A percentile compares a stretch with the other conserved stretches of the same genome.
Evolutionary conservation across 1,140 invertebrate species (phyloP).

Genomic region (Hyphantria cunea): DNA sequence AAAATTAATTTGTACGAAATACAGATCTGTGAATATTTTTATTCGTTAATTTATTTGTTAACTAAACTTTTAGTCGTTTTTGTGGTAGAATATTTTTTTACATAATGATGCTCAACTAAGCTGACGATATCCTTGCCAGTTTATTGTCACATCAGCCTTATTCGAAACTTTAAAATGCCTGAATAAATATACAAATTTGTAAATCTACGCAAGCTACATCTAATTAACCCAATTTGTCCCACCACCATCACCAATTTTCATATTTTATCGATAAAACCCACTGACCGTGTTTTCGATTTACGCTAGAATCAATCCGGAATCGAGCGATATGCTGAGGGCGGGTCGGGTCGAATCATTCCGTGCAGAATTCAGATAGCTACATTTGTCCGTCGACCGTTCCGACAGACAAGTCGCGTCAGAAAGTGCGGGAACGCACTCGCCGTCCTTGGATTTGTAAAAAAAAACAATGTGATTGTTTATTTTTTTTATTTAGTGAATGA

Average conservation of each 20-base stretch:
- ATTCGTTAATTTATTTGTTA: too few species aligned
- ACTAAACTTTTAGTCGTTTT: too few species aligned
- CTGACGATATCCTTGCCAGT: too few species aligned
- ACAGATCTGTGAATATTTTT: too few species aligned
- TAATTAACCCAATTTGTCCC: slow-evolving; percentile 20
- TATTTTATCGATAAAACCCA: slow-evolving; percentile 19
- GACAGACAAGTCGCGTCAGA: slow-evolving; percentile 8
- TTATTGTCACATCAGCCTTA: too few species aligned
- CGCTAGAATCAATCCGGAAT: slow-evolving; percentile 22
- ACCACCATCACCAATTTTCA: slow-evolving; percentile 21
- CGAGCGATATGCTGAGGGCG: slow-evolving; percentile 28
- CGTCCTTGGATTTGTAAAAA: slow-evolving; percentile 13
- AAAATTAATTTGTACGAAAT: too few species aligned
- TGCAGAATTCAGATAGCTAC: slow-evolving; percentile 27
- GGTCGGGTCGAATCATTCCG: slow-evolving; percentile 25
- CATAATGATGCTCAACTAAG: too few species aligned
- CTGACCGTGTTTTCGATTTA: slow-evolving; percentile 24
- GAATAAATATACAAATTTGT: too few species aligned
- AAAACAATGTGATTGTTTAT: slow-evolving; percentile 25
- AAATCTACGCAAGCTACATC: background rate
- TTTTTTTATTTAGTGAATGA: slow-evolving; percentile 23
- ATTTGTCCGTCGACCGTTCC: slow-evolving; percentile 21
- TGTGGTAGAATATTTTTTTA: too few species aligned
- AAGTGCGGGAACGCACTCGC: slow-evolving; percentile 16
- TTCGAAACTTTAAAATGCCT: too few species aligned